These are phyloP conservation scores for Aphodius granarius DNA, from an alignment of 2,888 invertebrate species.

Conservation along the genomic window DNA sequence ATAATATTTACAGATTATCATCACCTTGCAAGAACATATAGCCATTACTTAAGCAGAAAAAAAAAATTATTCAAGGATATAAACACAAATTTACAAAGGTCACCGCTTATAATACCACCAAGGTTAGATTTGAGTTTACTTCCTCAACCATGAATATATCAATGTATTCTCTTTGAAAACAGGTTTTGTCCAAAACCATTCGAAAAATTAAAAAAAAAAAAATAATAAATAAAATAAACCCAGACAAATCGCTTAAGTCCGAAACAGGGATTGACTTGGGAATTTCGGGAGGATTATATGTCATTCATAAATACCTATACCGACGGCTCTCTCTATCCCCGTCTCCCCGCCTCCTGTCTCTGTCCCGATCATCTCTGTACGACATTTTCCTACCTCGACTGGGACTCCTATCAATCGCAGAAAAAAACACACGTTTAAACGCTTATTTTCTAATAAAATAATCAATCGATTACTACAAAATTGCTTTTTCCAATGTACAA, in stretches of 20 bases:
- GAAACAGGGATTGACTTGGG: slow-evolving; percentile 19
- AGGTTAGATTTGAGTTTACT: not conserved
- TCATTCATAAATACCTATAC: slow-evolving; percentile 47
- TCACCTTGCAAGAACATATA: not conserved
- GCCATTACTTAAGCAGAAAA: not conserved
- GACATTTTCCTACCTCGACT: slow-evolving; percentile 50
- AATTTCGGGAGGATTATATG: slow-evolving; percentile 37
- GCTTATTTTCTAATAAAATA: not conserved
- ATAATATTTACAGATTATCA: too few species aligned
- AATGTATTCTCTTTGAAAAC: slow-evolving; percentile 1
- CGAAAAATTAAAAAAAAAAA: too few species aligned
- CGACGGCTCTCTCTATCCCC: slow-evolving; percentile 50
- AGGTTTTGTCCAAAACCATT: too few species aligned
- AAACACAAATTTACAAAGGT: not conserved
- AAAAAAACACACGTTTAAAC: not conserved
- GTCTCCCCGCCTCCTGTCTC: slow-evolving; percentile 50
- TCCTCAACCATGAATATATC: not conserved
- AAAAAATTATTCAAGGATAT: not conserved
- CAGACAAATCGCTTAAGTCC: slow-evolving; percentile 44
- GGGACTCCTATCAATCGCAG: slow-evolving; percentile 43
- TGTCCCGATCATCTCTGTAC: slow-evolving; percentile 51
- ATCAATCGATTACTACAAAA: not conserved
- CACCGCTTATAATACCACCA: not conserved
- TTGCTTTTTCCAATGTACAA: slow-evolving; percentile 3
- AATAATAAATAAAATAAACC: slow-evolving; percentile 29